A percentile compares a stretch with the other conserved stretches of the same genome.
These are phyloP conservation scores for Enoplosus armatus DNA, from an alignment of 2,797 vertebrate species.

Conservation along the genomic window DNA sequence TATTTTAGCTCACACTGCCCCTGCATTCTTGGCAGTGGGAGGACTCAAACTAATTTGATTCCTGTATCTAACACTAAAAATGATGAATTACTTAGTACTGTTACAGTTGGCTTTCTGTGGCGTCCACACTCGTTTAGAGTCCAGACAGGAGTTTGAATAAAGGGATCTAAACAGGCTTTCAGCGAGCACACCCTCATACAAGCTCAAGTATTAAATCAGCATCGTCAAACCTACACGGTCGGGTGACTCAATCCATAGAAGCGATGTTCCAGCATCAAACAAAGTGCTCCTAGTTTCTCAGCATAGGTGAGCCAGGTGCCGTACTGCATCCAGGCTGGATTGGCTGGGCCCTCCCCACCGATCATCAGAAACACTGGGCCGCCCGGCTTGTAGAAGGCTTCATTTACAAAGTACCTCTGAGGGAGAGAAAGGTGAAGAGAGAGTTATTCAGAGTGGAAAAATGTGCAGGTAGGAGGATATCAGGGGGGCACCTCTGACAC, in stretches of 20 bases:
- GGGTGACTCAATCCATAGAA: conserved; percentile 85
- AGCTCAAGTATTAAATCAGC: neutral
- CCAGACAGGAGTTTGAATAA: neutral
- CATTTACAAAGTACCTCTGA: conserved; percentile 85
- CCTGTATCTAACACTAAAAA: neutral
- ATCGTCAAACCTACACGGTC: conserved; percentile 59
- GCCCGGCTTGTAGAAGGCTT: conserved; percentile 64
- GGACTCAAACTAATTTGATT: neutral
- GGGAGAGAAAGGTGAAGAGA: neutral
- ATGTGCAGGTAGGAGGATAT: neutral
- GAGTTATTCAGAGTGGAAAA: neutral
- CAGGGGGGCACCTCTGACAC: no score
- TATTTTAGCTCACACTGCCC: no score
- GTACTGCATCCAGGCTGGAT: conserved; percentile 74
- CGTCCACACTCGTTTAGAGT: neutral
- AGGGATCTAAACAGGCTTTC: neutral
- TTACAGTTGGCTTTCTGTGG: neutral
- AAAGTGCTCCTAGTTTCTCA: conserved; percentile 77
- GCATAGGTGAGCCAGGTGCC: conserved; percentile 80
- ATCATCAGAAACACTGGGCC: conserved; percentile 85
- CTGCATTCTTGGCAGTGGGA: no score
- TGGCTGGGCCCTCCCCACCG: conserved; percentile 79
- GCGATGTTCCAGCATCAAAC: conserved; percentile 82
- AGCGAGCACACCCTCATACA: neutral
- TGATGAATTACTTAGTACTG: neutral